These are phyloP conservation scores for Protonibea diacanthus DNA, from an alignment of 2,797 vertebrate species.

Conservation along the genomic window DNA sequence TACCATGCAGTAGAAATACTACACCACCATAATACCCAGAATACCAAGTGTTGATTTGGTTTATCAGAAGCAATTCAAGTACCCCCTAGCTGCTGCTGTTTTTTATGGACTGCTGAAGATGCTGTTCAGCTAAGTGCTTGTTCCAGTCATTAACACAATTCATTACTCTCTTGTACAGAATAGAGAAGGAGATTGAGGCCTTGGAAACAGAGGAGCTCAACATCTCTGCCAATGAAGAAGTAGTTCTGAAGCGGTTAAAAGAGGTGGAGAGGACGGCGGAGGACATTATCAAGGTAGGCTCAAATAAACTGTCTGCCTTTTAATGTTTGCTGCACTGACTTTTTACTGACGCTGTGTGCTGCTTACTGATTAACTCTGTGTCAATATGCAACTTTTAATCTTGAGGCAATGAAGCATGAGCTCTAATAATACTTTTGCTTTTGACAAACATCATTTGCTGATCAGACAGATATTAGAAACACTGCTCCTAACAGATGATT, in stretches of 20 bases:
- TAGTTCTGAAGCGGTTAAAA: constrained; percentile 91
- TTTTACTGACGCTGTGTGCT: background rate
- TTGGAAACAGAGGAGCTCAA: constrained; percentile 91
- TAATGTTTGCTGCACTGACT: background rate
- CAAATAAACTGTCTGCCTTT: background rate
- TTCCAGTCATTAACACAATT: background rate
- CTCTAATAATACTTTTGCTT: background rate
- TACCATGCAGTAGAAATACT: too few species aligned
- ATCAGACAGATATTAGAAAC: background rate
- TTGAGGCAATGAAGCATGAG: background rate
- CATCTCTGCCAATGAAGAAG: constrained; percentile 91
- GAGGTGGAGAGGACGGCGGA: constrained; percentile 93
- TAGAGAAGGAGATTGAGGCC: constrained; percentile 91
- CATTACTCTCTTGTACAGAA: constrained; percentile 76
- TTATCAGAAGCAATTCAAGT: background rate
- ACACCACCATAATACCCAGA: background rate
- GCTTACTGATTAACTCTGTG: background rate
- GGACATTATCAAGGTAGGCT: constrained; percentile 94
- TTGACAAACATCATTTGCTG: background rate
- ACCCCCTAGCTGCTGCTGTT: background rate
- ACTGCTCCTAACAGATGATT: background rate
- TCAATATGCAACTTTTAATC: background rate
- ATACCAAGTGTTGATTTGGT: background rate
- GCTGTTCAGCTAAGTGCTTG: background rate
- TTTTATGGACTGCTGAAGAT: background rate